Percentiles rank a stretch among this genome's conserved stretches.
These are phyloP conservation scores for Tilapia sparmanii DNA, from an alignment of 2,113 vertebrate genomes.

Conservation along the genomic window DNA sequence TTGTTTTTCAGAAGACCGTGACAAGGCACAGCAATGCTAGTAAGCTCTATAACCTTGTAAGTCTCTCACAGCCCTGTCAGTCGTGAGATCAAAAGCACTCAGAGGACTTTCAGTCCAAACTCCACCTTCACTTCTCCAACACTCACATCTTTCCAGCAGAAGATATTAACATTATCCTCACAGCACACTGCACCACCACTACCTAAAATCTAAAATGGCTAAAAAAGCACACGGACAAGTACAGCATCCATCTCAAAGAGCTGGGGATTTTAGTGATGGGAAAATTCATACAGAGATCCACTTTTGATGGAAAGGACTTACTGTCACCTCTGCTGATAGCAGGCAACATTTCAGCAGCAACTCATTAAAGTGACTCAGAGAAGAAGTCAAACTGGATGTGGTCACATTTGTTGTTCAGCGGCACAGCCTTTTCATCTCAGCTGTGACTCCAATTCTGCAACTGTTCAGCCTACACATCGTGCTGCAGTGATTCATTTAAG, in stretches of 20 bases:
- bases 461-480: background rate
- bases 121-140: background rate
- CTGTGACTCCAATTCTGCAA: background rate
- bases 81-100: background rate
- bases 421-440: background rate
- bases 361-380: slow-evolving; percentile 23
- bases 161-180: slow-evolving; percentile 9
- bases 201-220: background rate
- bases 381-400: slow-evolving; percentile 34
- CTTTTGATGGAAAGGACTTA: background rate
- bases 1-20: slow-evolving; percentile 16
- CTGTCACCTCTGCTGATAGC: slow-evolving; percentile 23
- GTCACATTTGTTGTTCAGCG: background rate
- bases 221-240: background rate
- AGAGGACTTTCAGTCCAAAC: background rate
- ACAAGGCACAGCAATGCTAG: background rate
- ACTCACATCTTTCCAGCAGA: background rate
- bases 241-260: background rate
- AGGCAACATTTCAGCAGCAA: background rate
- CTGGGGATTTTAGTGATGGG: background rate
- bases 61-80: background rate
- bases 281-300: background rate
- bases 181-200: background rate
- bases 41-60: background rate
- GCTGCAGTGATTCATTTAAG: slow-evolving; percentile 1